These are phyloP conservation scores for Paedocypris micromegethes DNA, from an alignment of 2,797 vertebrate species.

Conservation along the genomic window DNA sequence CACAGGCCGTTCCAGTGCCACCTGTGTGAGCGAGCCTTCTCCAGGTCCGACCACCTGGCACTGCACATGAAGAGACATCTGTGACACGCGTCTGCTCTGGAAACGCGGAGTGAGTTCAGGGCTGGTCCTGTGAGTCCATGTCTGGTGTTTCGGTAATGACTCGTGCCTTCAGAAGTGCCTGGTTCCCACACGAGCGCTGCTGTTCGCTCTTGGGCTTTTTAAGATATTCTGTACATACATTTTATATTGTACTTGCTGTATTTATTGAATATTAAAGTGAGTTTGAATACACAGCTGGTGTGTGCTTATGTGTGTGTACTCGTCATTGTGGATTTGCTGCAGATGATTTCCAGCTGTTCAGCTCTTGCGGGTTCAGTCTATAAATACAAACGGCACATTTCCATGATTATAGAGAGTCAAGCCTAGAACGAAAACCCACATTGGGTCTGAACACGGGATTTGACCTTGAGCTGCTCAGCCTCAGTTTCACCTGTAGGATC, in stretches of 20 bases:
- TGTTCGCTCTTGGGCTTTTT: conserved; percentile 76
- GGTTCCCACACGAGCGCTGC: too few species aligned
- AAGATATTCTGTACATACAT: conserved; percentile 77
- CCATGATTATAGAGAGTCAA: conserved; percentile 76
- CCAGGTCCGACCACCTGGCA: conserved; percentile 93
- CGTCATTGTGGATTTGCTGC: conserved; percentile 49
- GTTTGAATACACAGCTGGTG: conserved; percentile 51
- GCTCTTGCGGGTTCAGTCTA: conserved; percentile 83
- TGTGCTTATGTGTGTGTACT: conserved; percentile 22
- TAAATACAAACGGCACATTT: conserved; percentile 93
- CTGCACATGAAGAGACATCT: conserved; percentile 98
- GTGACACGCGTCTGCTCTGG: conserved; percentile 60
- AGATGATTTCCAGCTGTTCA: conserved; percentile 85
- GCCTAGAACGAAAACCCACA: too few species aligned
- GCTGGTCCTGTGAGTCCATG: conserved; percentile 67
- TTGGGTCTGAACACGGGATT: too few species aligned
- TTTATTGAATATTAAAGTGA: conserved; percentile 85
- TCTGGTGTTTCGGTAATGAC: conserved; percentile 44
- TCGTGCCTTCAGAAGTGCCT: too few species aligned
- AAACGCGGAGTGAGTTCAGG: conserved; percentile 35
- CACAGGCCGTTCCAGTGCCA: conserved; percentile 98
- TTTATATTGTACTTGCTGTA: conserved; percentile 89
- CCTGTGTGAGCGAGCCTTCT: conserved; percentile 95
- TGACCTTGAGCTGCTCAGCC: too few species aligned
- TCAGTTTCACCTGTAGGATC: too few species aligned